A percentile compares a stretch with the other conserved stretches of the same genome.
phyloP scores from a whole-genome alignment of 2,888 invertebrate species.

The Pristionchus exspectatus region DNA sequence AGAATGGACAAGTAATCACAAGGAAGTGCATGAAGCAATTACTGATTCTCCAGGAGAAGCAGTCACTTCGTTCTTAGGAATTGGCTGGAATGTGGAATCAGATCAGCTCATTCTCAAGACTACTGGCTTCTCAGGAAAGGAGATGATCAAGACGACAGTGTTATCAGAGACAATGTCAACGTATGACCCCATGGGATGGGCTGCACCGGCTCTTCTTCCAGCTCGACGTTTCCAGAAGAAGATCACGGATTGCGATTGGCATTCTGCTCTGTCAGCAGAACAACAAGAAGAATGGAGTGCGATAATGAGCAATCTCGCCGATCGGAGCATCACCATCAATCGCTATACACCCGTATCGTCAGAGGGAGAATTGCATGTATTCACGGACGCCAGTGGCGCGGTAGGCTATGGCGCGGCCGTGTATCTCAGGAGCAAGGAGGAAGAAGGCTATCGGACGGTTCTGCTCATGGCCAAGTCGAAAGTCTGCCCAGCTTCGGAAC shows the following conservation, averaged over 20 bases:
- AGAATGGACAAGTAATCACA: constrained; percentile 24
- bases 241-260: constrained; percentile 53
- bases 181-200: constrained; percentile 59
- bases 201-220: constrained; percentile 55
- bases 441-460: neutral
- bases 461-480: constrained; percentile 56
- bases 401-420: constrained; percentile 37
- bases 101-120: constrained; percentile 52
- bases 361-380: constrained; percentile 31
- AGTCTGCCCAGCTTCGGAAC: neutral
- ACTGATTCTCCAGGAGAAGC: neutral
- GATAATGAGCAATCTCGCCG: neutral
- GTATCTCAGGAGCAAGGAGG: constrained; percentile 47
- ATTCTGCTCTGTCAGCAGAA: neutral
- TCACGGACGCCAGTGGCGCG: constrained; percentile 55
- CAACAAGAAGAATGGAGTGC: constrained; percentile 47
- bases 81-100: constrained; percentile 53
- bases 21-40: neutral
- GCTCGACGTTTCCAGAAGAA: constrained; percentile 59
- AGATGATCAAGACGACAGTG: constrained; percentile 52
- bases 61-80: constrained; percentile 56
- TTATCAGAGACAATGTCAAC: neutral
- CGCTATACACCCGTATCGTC: neutral
- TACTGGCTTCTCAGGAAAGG: neutral
- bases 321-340: neutral